phyloP scores from a whole-genome alignment of 1,140 invertebrate species.

The Harpegnathos saltator region DNA sequence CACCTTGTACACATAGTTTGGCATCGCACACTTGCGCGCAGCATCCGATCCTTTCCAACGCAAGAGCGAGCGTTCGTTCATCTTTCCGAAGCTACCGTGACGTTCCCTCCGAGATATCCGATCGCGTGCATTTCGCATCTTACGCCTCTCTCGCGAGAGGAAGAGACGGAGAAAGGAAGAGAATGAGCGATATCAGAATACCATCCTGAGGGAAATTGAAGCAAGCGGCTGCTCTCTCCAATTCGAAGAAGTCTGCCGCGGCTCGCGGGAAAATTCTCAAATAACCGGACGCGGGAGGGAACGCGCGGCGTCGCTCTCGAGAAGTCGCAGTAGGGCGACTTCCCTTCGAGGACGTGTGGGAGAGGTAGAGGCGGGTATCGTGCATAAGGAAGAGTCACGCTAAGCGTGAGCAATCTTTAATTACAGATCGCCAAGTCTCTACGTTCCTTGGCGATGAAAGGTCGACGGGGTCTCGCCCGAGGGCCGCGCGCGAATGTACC shows the following conservation, averaged over 20 bases:
- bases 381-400: conserved; percentile 75
- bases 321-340: conserved; percentile 38
- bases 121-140: not conserved
- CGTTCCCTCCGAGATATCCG: conserved; percentile 45
- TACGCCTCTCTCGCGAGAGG: too few relatives aligned
- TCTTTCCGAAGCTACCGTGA: conserved; percentile 44
- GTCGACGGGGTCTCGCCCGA: conserved; percentile 28
- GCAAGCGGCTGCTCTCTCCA: too few relatives aligned
- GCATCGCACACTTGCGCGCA: conserved; percentile 78
- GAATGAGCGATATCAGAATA: too few relatives aligned
- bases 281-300: conserved; percentile 8
- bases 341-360: conserved; percentile 39
- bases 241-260: not conserved
- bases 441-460: conserved; percentile 68
- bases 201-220: too few relatives aligned
- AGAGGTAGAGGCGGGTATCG: conserved; percentile 73
- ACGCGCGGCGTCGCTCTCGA: conserved; percentile 50
- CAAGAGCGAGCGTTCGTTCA: conserved; percentile 74
- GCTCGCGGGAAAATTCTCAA: not conserved
- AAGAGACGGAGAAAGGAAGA: too few relatives aligned
- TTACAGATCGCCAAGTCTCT: conserved; percentile 71
- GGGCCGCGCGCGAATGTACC: conserved; percentile 9
- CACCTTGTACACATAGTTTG: conserved; percentile 78
- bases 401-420: conserved; percentile 70
- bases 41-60: conserved; percentile 76